These are phyloP conservation scores for Python bivittatus DNA, from an alignment of 2,113 vertebrate species.

Conservation along the genomic window DNA sequence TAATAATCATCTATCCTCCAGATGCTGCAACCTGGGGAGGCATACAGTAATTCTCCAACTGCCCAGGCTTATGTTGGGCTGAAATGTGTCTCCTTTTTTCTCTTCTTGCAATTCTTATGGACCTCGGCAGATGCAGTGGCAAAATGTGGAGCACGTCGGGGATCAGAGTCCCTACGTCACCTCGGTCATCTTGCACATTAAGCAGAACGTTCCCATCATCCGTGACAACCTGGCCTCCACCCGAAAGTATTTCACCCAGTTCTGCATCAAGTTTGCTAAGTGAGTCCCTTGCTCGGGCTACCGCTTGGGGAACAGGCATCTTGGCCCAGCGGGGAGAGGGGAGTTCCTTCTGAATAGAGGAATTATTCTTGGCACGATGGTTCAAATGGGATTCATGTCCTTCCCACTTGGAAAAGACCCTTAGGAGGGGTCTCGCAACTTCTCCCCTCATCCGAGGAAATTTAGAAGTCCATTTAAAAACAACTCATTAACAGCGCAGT, in stretches of 20 bases:
- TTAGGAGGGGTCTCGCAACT: too few relatives aligned
- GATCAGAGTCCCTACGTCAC: constrained; percentile 99
- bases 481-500: too few relatives aligned
- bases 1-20: background rate
- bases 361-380: too few relatives aligned
- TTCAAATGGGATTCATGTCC: too few relatives aligned
- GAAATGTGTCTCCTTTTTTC: background rate
- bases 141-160: constrained; percentile 97
- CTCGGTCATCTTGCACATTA: constrained; percentile 97
- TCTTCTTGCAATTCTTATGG: background rate
- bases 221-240: constrained; percentile 96
- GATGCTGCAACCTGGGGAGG: background rate
- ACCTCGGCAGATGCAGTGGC: constrained; percentile 94
- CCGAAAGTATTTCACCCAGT: constrained; percentile 98
- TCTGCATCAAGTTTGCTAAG: constrained; percentile 99
- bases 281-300: constrained; percentile 56
- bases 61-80: background rate
- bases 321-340: too few relatives aligned
- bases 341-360: too few relatives aligned
- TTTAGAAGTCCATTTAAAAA: too few relatives aligned
- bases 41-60: background rate
- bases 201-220: constrained; percentile 97
- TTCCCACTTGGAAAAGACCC: too few relatives aligned
- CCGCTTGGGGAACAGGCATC: too few relatives aligned
- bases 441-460: too few relatives aligned